Percentiles rank a stretch among this genome's conserved stretches.
These are phyloP conservation scores for Meles meles DNA, from an alignment of 2,113 vertebrate genomes.

Conservation along the genomic window DNA sequence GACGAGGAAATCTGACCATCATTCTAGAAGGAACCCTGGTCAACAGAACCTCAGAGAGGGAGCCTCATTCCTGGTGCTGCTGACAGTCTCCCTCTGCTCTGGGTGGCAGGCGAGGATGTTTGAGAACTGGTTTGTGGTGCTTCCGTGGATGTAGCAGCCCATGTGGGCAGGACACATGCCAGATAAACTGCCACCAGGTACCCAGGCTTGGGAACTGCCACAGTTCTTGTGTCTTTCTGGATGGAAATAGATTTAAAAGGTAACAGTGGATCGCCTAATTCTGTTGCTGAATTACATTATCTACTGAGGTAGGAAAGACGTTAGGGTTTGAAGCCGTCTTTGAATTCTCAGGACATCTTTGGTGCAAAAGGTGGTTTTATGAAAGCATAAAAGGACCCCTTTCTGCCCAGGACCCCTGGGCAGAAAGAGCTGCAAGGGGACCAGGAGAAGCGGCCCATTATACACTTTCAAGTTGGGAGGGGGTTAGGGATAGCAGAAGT, in stretches of 20 bases:
- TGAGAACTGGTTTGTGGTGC: background rate
- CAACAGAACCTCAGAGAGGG: accelerated
- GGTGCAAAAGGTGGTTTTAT: too few species aligned
- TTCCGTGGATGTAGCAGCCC: background rate
- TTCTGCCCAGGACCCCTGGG: too few species aligned
- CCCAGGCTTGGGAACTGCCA: background rate
- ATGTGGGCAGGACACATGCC: background rate
- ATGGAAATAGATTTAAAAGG: background rate
- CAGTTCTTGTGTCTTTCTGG: background rate
- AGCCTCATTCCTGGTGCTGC: background rate
- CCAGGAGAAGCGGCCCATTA: too few species aligned
- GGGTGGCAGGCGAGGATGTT: background rate
- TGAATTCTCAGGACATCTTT: too few species aligned
- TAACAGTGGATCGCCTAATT: background rate
- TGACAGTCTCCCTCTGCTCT: background rate
- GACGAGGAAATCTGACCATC: background rate
- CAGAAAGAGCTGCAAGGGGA: too few species aligned
- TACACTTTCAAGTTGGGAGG: too few species aligned
- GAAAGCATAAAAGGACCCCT: too few species aligned
- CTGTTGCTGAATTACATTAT: background rate
- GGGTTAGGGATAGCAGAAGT: too few species aligned
- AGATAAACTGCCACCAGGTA: background rate
- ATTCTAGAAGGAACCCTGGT: background rate
- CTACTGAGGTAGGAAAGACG: too few species aligned
- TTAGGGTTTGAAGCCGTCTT: too few species aligned